Evolutionary conservation across 2,797 vertebrate genomes (phyloP).

Genomic region (Luscinia megarhynchos): DNA sequence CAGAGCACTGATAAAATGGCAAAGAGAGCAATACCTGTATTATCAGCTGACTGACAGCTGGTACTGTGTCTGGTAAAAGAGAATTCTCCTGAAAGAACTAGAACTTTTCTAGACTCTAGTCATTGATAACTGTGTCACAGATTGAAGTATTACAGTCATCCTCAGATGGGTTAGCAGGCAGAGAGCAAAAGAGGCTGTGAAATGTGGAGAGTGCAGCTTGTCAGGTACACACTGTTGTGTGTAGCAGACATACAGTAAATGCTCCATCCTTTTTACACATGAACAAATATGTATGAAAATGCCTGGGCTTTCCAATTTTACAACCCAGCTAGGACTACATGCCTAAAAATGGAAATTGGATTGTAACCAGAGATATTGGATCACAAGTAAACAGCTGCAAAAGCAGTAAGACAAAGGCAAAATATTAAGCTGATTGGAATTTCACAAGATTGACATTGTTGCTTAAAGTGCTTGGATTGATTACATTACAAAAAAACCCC

Average conservation of each 20-base stretch:
- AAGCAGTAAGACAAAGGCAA: slow-evolving; percentile 15
- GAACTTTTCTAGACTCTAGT: background rate
- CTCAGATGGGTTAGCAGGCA: background rate
- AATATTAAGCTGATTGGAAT: slow-evolving; percentile 63
- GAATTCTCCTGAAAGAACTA: background rate
- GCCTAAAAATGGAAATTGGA: background rate
- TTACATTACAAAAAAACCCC: slow-evolving; percentile 15
- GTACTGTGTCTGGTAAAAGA: background rate
- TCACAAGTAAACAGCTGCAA: background rate
- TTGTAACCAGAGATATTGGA: background rate
- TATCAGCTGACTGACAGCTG: background rate
- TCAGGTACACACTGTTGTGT: background rate
- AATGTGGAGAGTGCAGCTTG: background rate
- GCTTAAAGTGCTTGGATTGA: slow-evolving; percentile 75
- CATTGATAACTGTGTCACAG: background rate
- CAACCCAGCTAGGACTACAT: background rate
- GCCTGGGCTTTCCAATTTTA: background rate
- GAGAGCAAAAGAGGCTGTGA: background rate
- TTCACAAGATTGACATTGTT: slow-evolving; percentile 65
- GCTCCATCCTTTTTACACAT: background rate
- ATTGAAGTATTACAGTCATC: background rate
- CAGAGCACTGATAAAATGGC: background rate
- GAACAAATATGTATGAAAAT: background rate
- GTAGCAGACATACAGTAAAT: background rate
- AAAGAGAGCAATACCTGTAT: background rate